Evolutionary conservation across 2,888 invertebrate species (phyloP).

Genomic region (Proisotoma minuta): DNA sequence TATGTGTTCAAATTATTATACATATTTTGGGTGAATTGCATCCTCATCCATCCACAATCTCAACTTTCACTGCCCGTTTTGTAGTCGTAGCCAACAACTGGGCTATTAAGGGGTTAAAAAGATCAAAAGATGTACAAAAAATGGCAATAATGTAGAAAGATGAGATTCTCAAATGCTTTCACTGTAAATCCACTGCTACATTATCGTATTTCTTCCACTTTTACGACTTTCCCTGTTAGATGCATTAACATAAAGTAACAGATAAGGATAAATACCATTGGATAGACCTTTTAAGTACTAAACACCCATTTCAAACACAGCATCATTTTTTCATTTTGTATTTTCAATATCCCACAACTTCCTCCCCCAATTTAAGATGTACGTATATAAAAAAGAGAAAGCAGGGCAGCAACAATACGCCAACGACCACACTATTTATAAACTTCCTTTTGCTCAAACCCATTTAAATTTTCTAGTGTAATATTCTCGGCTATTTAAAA

Average conservation of each 20-base stretch:
- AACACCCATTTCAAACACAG: not conserved
- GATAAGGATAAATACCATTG: not conserved
- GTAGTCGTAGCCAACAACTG: not conserved
- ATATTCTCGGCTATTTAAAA: too few relatives aligned
- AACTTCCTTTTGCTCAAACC: too few relatives aligned
- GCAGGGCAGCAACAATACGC: too few relatives aligned
- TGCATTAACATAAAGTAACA: not conserved
- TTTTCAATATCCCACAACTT: not conserved
- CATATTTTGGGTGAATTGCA: not conserved
- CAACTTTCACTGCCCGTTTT: not conserved
- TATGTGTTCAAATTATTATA: not conserved
- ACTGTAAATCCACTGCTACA: conserved; percentile 7
- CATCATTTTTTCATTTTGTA: not conserved
- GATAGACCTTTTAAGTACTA: not conserved
- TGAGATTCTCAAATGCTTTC: conserved; percentile 7
- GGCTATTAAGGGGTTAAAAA: conserved; percentile 14
- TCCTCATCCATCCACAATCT: not conserved
- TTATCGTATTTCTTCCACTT: conserved; percentile 6
- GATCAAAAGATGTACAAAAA: conserved; percentile 13
- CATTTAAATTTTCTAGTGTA: too few relatives aligned
- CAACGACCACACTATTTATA: too few relatives aligned
- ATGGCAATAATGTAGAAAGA: conserved; percentile 2
- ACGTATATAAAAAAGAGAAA: too few relatives aligned
- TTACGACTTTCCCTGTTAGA: not conserved
- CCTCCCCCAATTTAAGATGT: too few relatives aligned